phyloP scores from a whole-genome alignment of 1,140 invertebrate genomes.

The Pogonus chalceus region DNA sequence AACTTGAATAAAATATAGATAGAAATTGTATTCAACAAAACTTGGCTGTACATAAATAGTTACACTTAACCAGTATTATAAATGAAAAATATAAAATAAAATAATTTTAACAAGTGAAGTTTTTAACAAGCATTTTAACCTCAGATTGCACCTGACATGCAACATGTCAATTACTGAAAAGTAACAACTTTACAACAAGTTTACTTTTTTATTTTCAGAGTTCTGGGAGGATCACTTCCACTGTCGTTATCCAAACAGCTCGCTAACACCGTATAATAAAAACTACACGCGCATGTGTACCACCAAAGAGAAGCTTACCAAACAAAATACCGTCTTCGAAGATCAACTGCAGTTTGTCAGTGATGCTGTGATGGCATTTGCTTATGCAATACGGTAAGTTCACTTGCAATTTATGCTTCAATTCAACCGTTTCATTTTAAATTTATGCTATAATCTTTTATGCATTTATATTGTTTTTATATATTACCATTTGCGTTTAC shows the following conservation, averaged over 20 bases:
- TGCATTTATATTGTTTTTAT: too few species aligned
- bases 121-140: too few species aligned
- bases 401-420: not conserved
- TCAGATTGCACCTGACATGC: too few species aligned
- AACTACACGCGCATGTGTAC: conserved; percentile 60
- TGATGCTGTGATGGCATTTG: conserved; percentile 86
- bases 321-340: conserved; percentile 72
- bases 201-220: conserved; percentile 52
- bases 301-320: conserved; percentile 57
- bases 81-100: too few species aligned
- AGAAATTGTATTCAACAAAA: too few species aligned
- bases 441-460: too few species aligned
- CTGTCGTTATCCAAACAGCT: conserved; percentile 68
- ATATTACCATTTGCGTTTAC: too few species aligned
- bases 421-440: too few species aligned
- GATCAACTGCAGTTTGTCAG: conserved; percentile 86
- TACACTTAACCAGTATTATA: too few species aligned
- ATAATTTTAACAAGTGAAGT: too few species aligned
- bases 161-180: conserved; percentile 1
- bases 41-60: too few species aligned
- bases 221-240: conserved; percentile 90
- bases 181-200: not conserved
- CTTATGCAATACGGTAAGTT: conserved; percentile 70
- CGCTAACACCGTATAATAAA: conserved; percentile 69
- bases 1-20: too few species aligned